A percentile compares a stretch with the other conserved stretches of the same genome.
phyloP scores from a whole-genome alignment of 1,140 invertebrate genomes.

The Drosophila hydei region DNA sequence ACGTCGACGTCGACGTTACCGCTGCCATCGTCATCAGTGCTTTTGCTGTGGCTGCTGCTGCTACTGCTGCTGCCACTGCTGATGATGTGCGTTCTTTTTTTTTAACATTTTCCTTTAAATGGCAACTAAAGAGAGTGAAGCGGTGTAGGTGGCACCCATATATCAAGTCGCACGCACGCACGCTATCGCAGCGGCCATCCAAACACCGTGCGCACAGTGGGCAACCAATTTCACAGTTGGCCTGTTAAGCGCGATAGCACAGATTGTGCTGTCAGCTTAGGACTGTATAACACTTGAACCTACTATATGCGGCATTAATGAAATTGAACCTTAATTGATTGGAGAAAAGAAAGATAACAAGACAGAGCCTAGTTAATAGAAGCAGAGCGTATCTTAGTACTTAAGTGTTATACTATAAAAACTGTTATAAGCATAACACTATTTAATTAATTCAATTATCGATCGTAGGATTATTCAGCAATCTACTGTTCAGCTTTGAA shows the following conservation, averaged over 20 bases:
- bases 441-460: too few species aligned
- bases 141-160: slow-evolving; percentile 10
- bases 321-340: too few species aligned
- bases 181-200: slow-evolving; percentile 29
- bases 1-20: slow-evolving; percentile 43
- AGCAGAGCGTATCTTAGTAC: too few species aligned
- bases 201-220: slow-evolving; percentile 32
- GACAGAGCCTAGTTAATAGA: too few species aligned
- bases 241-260: not conserved
- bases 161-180: slow-evolving; percentile 65
- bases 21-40: not conserved
- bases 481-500: too few species aligned
- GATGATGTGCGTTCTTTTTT: slow-evolving; percentile 37
- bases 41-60: not conserved
- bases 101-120: slow-evolving; percentile 58
- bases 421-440: too few species aligned
- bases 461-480: too few species aligned
- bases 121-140: slow-evolving; percentile 29
- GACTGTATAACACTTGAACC: not conserved
- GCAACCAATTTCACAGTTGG: slow-evolving; percentile 5
- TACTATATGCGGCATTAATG: too few species aligned
- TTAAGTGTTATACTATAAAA: too few species aligned
- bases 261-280: slow-evolving; percentile 6
- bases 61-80: slow-evolving; percentile 10
- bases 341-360: too few species aligned